Evolutionary conservation across 2,797 vertebrate genomes (phyloP), one percentile per base, ranked within the genome.

Genomic region (Myotis myotis): DNA sequence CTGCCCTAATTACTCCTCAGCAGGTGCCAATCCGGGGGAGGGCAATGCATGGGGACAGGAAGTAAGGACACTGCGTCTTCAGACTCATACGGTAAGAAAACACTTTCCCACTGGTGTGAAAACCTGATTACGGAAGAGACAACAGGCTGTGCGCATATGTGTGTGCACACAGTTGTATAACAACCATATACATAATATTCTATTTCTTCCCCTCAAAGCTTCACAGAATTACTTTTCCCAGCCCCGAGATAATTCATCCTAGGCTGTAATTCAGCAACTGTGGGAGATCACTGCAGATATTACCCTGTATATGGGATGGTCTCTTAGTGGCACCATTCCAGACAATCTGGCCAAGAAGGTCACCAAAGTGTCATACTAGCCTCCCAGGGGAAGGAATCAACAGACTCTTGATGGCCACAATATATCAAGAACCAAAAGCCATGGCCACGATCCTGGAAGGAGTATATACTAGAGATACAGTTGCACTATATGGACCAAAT

Each of bases 1-100:
- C 97, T 95, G 98, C 90, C 98, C 98, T 98, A 98, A 98, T 98
- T 98, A 97, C 79, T 96, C 96, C 97, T 38, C 97, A 97, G 98
- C 98, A 98, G 98, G 98, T 98, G 98, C 98, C 98, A 97, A 91
- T 83, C 38, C 51, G 95, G 97, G 96, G 95, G 94, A 93, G 97
- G 96, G 97, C 95, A 97, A 91, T 93, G 89, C 51, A 33, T 16
- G 38, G 62, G 72, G 85, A 95, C 93, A 91, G 92, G 92, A 97
- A 96, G 88, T 75, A 84, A 96, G 97, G 97, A 97, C 95, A 96
- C 72, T 22, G 47, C 25, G 36, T 97, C 96, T 91, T 96, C 68
- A 60, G 96, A 94, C 66, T 95, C 96, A 38, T 2, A 15, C 7
- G 44, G 79, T 74, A 96, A 96, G 97, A 96, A 98, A 98, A 97